Percentiles rank a stretch among this genome's conserved stretches.
phyloP scores from a whole-genome alignment of 2,113 vertebrate species.

The Ophthalmolycus amberensis region DNA sequence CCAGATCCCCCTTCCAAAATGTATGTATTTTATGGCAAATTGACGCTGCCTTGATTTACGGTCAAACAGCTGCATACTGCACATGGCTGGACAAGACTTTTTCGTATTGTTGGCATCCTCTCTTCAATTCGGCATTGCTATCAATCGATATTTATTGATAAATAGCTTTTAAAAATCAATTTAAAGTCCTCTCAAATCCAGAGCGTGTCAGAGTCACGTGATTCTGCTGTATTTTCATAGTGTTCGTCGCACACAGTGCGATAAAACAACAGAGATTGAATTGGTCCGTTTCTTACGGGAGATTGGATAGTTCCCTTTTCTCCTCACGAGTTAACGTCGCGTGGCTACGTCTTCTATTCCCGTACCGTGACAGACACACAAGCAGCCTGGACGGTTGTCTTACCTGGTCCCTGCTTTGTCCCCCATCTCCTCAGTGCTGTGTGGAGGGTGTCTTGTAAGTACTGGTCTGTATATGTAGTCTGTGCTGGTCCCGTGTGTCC shows the following conservation, averaged over 20 bases:
- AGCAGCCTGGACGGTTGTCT: background rate
- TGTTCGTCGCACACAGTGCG: background rate
- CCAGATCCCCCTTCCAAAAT: background rate
- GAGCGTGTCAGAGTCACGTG: too few relatives aligned
- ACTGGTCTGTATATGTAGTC: background rate
- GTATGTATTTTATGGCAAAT: background rate
- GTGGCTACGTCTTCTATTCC: background rate
- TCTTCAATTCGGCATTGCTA: background rate
- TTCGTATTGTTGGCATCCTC: background rate
- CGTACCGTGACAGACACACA: background rate
- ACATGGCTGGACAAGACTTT: background rate
- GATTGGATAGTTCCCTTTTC: background rate
- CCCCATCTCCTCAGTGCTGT: constrained; percentile 68
- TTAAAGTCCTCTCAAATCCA: background rate
- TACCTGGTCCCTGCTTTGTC: constrained; percentile 81
- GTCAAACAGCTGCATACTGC: background rate
- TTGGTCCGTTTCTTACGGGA: background rate
- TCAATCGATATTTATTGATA: background rate
- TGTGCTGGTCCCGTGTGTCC: background rate
- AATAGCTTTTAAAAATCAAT: background rate
- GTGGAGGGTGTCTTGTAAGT: background rate
- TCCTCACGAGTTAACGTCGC: background rate
- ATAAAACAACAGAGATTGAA: background rate
- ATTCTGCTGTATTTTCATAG: too few relatives aligned
- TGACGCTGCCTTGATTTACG: background rate